Base-by-base conservation (phyloP, 2,113 vertebrate genomes). In the Acanthochromis polyacanthus region DNA sequence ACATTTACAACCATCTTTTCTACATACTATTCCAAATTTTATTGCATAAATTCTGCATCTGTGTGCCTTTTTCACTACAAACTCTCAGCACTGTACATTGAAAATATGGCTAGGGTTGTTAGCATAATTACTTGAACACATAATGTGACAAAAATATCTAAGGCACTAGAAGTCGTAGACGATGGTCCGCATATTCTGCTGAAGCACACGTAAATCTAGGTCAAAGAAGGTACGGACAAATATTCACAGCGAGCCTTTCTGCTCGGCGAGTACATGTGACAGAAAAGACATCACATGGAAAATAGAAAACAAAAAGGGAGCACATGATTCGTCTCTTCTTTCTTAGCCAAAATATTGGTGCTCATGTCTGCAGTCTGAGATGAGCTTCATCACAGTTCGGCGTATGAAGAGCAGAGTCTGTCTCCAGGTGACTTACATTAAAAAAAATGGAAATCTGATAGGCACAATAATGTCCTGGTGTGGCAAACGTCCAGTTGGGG, bases 141-240 rank as follows among this genome's bases (percentile, higher is more conserved):
- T 63, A 75, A 88, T 72, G 80, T 86, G 76, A 86, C 80, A 86
- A 50, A 75, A 25, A 74, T n/a, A n/a, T 90, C 88, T 89, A 95
- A 95, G 95, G 95, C 95, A 95, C 95, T 92, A 81, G 65, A 86
- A 88, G 78, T 92, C 59, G 36, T 48, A 76, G 68, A 76, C 56
- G 60, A 86, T 61, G 50, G 71, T 71, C 77, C 66, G 55, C 62
- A 59, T 78, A 73, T 82, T 86, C 77, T 89, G 74, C 84, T 84
- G 61, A 84, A 86, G 84, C 84, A 78, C 68, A 83, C 52, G 43
- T 25, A 86, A 55, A 84, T 75, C 55, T 80, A 79, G 73, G 79
- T 80, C 36, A 1, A 67, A 15, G 28, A 52, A 12, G 45, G 53
- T 48, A 82, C 60, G 59, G 76, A 71, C 50, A 50, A 76, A 69